These are phyloP conservation scores for Drosophila pseudoananassae DNA, from an alignment of 1,140 invertebrate species.

Conservation along the genomic window DNA sequence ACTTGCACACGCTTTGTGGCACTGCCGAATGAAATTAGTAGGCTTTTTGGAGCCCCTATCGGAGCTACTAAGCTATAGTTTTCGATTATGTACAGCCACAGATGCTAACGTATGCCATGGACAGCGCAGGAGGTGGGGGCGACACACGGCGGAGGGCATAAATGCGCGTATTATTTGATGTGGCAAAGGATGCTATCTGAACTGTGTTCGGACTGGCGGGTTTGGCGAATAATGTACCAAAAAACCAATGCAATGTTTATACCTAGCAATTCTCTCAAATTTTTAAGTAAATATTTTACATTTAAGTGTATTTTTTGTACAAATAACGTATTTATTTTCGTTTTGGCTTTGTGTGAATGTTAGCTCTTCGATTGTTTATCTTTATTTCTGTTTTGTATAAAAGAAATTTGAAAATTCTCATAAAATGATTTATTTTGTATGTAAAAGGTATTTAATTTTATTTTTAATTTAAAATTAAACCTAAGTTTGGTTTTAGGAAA, in stretches of 20 bases:
- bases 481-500: too few relatives aligned
- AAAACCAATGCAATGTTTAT: neutral
- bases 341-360: too few relatives aligned
- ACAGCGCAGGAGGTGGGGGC: constrained; percentile 6
- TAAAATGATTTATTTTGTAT: too few relatives aligned
- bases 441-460: too few relatives aligned
- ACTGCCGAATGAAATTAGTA: constrained; percentile 7
- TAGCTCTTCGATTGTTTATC: too few relatives aligned
- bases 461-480: too few relatives aligned
- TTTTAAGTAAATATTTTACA: neutral
- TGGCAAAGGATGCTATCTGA: neutral
- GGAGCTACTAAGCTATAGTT: constrained; percentile 31
- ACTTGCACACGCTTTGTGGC: constrained; percentile 57
- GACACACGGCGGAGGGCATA: constrained; percentile 4
- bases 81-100: constrained; percentile 34
- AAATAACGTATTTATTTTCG: neutral
- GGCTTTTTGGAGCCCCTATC: constrained; percentile 21
- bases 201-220: neutral
- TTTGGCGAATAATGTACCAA: neutral
- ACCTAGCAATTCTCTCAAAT: neutral
- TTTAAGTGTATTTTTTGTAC: neutral
- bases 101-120: constrained; percentile 12
- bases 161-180: neutral
- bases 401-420: too few relatives aligned
- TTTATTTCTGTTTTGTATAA: too few relatives aligned